Conservation (phyloP, 2,888 invertebrate genomes). For the Lordiphosa andalusiaca region DNA sequence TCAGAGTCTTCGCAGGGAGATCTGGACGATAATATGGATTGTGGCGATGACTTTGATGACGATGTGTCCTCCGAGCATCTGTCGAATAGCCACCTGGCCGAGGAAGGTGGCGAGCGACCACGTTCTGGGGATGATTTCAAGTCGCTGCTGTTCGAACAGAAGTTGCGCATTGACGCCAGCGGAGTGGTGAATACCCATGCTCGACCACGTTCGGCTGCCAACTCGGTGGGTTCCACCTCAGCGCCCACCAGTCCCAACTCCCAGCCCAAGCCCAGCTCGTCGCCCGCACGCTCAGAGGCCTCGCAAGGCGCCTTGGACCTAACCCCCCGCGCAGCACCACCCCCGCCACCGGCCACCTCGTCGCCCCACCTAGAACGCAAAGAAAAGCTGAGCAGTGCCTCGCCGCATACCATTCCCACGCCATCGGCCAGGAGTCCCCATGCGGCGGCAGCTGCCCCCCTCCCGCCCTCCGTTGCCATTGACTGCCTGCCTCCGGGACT, state of each 20-base stretch:
- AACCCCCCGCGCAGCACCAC: conserved; percentile 81
- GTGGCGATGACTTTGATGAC: conserved; percentile 79
- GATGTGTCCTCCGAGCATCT: conserved; percentile 79
- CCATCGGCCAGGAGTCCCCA: conserved; percentile 39
- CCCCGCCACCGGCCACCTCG: conserved; percentile 14
- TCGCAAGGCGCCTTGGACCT: conserved; percentile 83
- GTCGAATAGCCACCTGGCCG: conserved; percentile 76
- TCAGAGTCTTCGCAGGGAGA: conserved; percentile 80
- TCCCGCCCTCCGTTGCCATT: conserved; percentile 60
- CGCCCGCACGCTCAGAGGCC: conserved; percentile 81
- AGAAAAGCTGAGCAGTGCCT: conserved; percentile 58
- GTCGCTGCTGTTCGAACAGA: conserved; percentile 78
- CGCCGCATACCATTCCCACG: conserved; percentile 30
- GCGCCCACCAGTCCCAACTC: conserved; percentile 76
- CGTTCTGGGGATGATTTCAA: conserved; percentile 79
- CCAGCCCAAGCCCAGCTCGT: conserved; percentile 56
- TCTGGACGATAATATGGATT: conserved; percentile 80
- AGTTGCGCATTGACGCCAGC: conserved; percentile 77
- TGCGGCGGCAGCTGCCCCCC: conserved; percentile 37
- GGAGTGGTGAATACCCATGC: conserved; percentile 67
- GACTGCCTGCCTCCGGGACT: conserved; percentile 75
- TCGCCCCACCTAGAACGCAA: conserved; percentile 44
- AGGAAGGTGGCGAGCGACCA: conserved; percentile 71
- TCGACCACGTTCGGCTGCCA: conserved; percentile 67
- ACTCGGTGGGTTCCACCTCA: conserved; percentile 68